phyloP scores from a whole-genome alignment of 2,113 vertebrate genomes.

The Dasypus novemcinctus region DNA sequence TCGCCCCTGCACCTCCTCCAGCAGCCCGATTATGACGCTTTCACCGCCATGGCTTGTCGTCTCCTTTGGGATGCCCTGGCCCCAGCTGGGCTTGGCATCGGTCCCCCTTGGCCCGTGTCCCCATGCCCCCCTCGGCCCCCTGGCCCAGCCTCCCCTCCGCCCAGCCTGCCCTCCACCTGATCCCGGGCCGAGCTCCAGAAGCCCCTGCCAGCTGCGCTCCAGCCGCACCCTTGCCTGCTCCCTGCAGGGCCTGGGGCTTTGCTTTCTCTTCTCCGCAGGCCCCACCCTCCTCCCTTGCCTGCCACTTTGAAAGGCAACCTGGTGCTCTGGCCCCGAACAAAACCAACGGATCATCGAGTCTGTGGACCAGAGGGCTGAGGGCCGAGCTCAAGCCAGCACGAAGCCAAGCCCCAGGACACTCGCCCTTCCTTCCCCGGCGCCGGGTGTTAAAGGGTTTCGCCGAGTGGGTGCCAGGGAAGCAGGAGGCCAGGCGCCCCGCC shows the following conservation, averaged over 20 bases:
- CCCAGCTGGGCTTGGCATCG: not conserved
- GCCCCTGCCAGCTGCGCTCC: not conserved
- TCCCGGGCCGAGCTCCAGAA: not conserved
- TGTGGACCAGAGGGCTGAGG: slow-evolving; percentile 12
- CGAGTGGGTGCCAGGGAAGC: not conserved
- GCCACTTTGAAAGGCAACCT: slow-evolving; percentile 67
- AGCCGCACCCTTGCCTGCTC: not conserved
- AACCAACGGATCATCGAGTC: too few relatives aligned
- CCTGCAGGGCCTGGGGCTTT: not conserved
- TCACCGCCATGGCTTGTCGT: not conserved
- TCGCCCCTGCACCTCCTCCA: not conserved
- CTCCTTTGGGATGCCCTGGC: not conserved
- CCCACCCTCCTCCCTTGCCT: slow-evolving; percentile 51
- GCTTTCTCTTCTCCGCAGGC: not conserved
- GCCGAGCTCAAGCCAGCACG: slow-evolving; percentile 47
- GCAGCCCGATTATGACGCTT: not conserved
- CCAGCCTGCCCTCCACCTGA: slow-evolving; percentile 44
- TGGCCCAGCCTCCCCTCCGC: not conserved
- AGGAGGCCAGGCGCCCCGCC: rapidly evolving
- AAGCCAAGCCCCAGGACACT: not conserved
- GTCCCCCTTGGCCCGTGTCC: not conserved
- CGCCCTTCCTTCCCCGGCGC: not conserved
- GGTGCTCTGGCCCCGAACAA: not conserved
- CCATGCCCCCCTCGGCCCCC: not conserved
- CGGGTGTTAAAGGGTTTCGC: not conserved